These are phyloP conservation scores for Heliconius hewitsoni DNA, from an alignment of 1,140 invertebrate species.

Conservation along the genomic window DNA sequence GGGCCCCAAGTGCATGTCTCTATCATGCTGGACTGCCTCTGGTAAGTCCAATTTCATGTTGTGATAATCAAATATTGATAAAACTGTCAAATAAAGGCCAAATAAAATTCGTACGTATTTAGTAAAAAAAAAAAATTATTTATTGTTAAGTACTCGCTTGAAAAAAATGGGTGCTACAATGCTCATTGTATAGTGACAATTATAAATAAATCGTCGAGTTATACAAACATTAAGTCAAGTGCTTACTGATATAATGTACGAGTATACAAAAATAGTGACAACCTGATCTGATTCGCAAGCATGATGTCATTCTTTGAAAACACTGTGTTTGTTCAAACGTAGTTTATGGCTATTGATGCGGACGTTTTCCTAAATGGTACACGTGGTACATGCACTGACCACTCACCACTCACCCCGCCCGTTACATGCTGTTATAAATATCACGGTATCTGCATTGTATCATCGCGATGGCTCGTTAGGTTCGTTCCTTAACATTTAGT, in stretches of 20 bases:
- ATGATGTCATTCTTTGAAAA: conserved; percentile 18
- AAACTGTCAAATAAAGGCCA: background rate
- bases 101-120: too few species aligned
- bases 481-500: background rate
- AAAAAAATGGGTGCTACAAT: too few species aligned
- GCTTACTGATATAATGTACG: background rate
- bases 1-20: conserved; percentile 54
- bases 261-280: background rate
- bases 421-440: conserved; percentile 4
- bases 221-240: background rate
- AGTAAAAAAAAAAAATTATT: too few species aligned
- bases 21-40: conserved; percentile 72
- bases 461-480: background rate
- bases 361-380: conserved; percentile 6
- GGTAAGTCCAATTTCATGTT: conserved; percentile 55
- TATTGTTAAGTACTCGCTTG: too few species aligned
- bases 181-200: too few species aligned
- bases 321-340: conserved; percentile 7
- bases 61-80: background rate
- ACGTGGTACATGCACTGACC: background rate
- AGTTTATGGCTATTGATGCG: conserved; percentile 22
- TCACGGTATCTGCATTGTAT: background rate
- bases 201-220: too few species aligned
- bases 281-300: background rate
- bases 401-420: background rate